Base-by-base conservation (phyloP, 2,888 invertebrate species). In the Cybosia mesomella region DNA sequence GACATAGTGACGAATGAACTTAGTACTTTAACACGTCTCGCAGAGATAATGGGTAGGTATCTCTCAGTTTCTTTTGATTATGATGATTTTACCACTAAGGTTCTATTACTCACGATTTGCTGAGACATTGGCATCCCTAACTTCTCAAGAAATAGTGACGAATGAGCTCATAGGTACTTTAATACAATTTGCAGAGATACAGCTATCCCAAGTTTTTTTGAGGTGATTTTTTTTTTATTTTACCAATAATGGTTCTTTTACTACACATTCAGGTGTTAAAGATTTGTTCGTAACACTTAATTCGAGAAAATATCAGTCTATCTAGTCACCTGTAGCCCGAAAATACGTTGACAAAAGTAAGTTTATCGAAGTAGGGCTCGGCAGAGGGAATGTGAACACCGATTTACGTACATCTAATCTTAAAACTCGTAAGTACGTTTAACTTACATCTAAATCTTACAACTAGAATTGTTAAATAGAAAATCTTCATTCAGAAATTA, bases 241-340 rank as follows among this genome's bases (percentile, higher is more conserved):
- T 43, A 8, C 39, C 24, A 66, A 32, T 55, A 55, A 21, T 7
- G 9, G 43, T 64, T 21, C 67, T 61, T 58, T 43, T 43, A 18
- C 55, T 70, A 28, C 67, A 66, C 55, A 63, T 55, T 15, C 0
- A 53, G 15, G 22, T 24, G 39, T 32, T 36, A 13, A 18, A 57
- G 7, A 64, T 54, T 80, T 79, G 73, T 76, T 74, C 53, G 24
- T 62, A 67, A 71, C 59, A 73, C 71, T 76, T 36, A 66, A 61
- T 68, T 81, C 64, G 67, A 75, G 70, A 68, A 68, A 79, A 74
- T 74, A 69, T 80, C 80, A 80, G 80, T 81, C 80, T 81, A 79
- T 75, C 53, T 63, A 63, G 63, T 61, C 72, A 71, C 71, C 73
- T 58, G 71, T 64, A 61, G 67, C 73, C 74, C 67, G 39, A 54